phyloP scores from a whole-genome alignment of 1,140 invertebrate genomes.

The Zaprionus nigranus region DNA sequence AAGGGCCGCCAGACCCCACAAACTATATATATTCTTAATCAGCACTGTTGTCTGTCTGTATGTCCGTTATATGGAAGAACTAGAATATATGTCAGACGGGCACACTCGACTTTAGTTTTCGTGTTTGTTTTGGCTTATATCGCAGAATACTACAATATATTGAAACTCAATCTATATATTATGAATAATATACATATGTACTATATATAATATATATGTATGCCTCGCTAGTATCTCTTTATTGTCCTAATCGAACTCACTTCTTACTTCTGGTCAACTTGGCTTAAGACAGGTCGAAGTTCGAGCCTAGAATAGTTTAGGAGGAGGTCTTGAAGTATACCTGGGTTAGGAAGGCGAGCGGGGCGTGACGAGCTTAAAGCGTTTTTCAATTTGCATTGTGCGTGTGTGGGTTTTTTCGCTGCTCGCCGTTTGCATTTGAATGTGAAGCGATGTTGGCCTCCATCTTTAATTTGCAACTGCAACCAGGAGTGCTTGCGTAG shows the following conservation, averaged over 20 bases:
- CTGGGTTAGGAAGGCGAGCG: not conserved
- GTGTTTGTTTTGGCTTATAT: no score
- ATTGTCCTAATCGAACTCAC: not conserved
- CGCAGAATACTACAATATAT: no score
- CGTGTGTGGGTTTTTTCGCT: constrained; percentile 16
- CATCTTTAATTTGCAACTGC: constrained; percentile 20
- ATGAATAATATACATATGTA: no score
- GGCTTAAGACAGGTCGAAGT: not conserved
- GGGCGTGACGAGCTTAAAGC: constrained; percentile 6
- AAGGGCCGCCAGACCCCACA: no score
- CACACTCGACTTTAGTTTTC: no score
- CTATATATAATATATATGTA: not conserved
- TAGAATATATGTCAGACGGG: no score
- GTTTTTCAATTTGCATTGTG: not conserved
- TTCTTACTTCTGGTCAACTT: not conserved
- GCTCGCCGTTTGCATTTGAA: constrained; percentile 1
- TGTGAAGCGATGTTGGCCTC: not conserved
- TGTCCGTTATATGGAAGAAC: no score
- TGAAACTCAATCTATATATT: no score
- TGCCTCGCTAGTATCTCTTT: not conserved
- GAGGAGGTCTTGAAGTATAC: not conserved
- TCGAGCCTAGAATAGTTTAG: not conserved
- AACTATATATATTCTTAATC: no score
- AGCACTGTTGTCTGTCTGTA: no score
- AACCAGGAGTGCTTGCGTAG: not conserved